Evolutionary conservation across 2,113 vertebrate species (phyloP), one percentile per base, ranked within the genome.

Genomic region (Panthera leo): DNA sequence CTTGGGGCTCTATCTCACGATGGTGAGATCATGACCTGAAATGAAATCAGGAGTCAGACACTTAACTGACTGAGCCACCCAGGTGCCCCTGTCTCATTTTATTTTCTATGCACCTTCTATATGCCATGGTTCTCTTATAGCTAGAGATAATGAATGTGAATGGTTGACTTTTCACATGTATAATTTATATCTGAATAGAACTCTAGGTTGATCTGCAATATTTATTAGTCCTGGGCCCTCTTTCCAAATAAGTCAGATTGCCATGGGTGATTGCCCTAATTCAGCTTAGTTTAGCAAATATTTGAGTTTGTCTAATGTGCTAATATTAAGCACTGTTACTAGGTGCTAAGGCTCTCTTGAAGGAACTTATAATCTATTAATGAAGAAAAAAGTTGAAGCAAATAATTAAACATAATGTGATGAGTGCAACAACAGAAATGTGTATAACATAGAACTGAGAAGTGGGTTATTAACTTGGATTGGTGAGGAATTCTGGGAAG

Each of bases 251-350:
- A 91, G 34, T 67, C 39, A 75, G 79, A 19, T 73, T 75, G 27
- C 65, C 5, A 1, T 29, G 36, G n/a, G 21, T 53, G 67, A 39
- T 76, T 86, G 27, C 23, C n/a, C 39, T 79, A 65, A 83, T 67
- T 76, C 36, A 68, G 39, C 75, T 80, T 82, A 87, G 48, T 92
- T 89, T 9, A 70, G 34, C 42, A 89, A 63, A 65, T n/a, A 27
- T 92, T 70, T 68, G 70, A 78, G 19, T 71, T 85, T 97, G 61
- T 97, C 16, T 97, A 25, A 61, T 29, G 31, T 73, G 45, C 75
- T 31, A 82, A 58, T 58, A 58, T 34, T 92, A 76, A 94, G 45
- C 36, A 51, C 11, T 83, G 11, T 91, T 73, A 82, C 16, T 73
- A 48, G 53, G 36, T 82, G 18, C 73, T 61, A 18, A 79, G 7